Evolutionary conservation across 2,888 invertebrate species (phyloP), one percentile per base, ranked within the genome.

Genomic region (Stegophylla sp.): DNA sequence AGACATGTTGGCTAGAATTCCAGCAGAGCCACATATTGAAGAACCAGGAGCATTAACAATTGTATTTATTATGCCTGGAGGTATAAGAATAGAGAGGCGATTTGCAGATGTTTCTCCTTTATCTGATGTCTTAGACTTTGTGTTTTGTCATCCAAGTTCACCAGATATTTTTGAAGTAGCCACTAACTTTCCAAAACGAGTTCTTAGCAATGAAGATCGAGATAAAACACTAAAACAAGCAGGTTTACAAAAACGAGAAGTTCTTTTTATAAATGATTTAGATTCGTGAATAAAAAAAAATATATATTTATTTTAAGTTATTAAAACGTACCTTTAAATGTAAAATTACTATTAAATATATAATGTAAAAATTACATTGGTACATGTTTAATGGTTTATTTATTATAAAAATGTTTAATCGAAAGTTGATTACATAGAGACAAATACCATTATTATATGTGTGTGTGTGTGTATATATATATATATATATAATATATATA

Each of bases 161-260:
- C 98, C 98, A 1, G 91, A 95, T 86, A 92, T 93, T 86, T 98
- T 98, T 86, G 96, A 97, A 88, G 95, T 98, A 83, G 95, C 95
- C 71, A 96, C 96, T 83, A 97, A 97, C 88, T 98, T 95, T 87
- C 98, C 98, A 0, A 94, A 95, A 86, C 91, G 94, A 83, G 91
- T 93, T 83, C 88, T 98, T 77, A 91, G 92, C 84, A 86, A 86
- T 82, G 86, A 87, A 84, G 86, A 88, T 69, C 87, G 88, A 63
- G 87, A 90, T 9, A 86, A 88, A 79, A 92, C 92, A 34, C 89
- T 97, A 75, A 87, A 88, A 82, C 92, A 94, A 83, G 93, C 92
- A 28, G 97, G 97, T 26, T 90, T 98, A 56, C 93, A 93, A 84
- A 93, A 93, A 87, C 91, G 94, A 79, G 97, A 97, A 88, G 95